These are phyloP conservation scores for Borostomias antarcticus DNA, from an alignment of 2,797 vertebrate genomes.

Conservation along the genomic window DNA sequence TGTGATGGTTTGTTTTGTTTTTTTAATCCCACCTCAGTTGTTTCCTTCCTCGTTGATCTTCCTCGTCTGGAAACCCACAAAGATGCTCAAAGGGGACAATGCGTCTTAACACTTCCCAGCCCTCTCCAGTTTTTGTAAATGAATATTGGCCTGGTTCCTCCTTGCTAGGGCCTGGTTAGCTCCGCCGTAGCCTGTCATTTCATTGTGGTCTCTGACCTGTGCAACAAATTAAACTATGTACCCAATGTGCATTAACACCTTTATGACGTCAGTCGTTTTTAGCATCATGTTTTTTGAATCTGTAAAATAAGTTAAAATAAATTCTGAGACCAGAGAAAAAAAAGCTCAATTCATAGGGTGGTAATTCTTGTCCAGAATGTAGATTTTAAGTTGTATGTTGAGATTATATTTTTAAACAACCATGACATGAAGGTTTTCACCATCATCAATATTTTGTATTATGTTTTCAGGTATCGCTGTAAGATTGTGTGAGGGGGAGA, in stretches of 20 bases:
- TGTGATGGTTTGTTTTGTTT: conserved; percentile 39
- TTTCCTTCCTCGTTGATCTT: conserved; percentile 19
- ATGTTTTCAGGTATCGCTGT: too few species aligned
- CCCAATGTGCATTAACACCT: conserved; percentile 58
- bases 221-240: conserved; percentile 54
- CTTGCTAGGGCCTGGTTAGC: conserved; percentile 16
- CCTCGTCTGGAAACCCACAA: conserved; percentile 30
- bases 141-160: conserved; percentile 39
- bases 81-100: conserved; percentile 23
- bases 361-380: conserved; percentile 77
- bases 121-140: conserved; percentile 44
- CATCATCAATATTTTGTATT: too few species aligned
- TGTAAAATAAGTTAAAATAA: conserved; percentile 55
- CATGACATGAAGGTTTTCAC: too few species aligned
- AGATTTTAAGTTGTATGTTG: conserved; percentile 61
- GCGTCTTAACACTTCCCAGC: conserved; percentile 12
- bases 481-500: too few species aligned
- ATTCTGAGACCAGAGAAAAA: conserved; percentile 62
- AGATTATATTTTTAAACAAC: too few species aligned
- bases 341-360: conserved; percentile 64
- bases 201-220: conserved; percentile 49
- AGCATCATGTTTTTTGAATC: conserved; percentile 67
- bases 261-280: conserved; percentile 66
- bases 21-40: conserved; percentile 29
- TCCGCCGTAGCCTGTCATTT: conserved; percentile 42